phyloP scores from a whole-genome alignment of 2,113 vertebrate genomes.

The Campylomormyrus tamandua region DNA sequence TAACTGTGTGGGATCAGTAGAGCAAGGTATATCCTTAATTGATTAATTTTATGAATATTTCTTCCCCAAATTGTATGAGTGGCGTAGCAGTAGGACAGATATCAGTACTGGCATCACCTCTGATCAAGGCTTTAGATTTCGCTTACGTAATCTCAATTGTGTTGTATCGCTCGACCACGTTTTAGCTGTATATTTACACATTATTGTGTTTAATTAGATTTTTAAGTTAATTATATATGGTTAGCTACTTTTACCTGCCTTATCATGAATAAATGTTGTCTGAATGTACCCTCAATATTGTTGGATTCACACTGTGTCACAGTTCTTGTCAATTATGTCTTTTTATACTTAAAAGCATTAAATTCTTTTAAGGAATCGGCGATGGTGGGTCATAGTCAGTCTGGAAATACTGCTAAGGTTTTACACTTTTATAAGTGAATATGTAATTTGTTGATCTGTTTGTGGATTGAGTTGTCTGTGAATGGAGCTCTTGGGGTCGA shows the following conservation, averaged over 20 bases:
- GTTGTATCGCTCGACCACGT: neutral
- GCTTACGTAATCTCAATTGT: neutral
- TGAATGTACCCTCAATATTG: neutral
- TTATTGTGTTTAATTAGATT: neutral
- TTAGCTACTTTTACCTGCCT: neutral
- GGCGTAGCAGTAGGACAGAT: neutral
- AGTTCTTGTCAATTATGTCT: neutral
- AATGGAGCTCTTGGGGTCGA: neutral
- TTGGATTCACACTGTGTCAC: neutral
- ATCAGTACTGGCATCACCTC: neutral
- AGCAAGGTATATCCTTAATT: neutral
- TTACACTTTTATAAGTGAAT: neutral
- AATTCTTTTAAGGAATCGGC: neutral
- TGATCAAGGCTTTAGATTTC: neutral
- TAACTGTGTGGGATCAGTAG: slow-evolving; percentile 28
- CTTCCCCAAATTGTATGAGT: neutral
- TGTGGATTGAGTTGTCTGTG: neutral
- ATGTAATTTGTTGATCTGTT: neutral
- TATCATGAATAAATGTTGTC: neutral
- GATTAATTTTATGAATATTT: neutral
- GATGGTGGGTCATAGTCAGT: neutral
- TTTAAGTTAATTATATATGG: neutral
- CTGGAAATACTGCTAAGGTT: neutral
- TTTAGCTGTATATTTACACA: neutral
- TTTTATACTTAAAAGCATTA: neutral